phyloP scores from a whole-genome alignment of 2,888 invertebrate species.

The Ectemnius cavifrons region DNA sequence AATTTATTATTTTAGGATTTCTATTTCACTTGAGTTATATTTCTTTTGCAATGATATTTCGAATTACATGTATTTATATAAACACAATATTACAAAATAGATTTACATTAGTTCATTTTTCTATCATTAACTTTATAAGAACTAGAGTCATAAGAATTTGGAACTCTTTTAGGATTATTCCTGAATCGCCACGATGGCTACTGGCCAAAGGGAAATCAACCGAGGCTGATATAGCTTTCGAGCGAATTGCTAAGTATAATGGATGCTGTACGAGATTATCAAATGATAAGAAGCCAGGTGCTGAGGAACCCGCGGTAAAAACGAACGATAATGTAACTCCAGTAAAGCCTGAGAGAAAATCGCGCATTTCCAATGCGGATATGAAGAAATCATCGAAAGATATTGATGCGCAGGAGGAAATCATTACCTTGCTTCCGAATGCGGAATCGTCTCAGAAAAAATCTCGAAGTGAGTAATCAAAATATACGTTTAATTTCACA shows the following conservation, averaged over 20 bases:
- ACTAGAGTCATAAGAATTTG: no score
- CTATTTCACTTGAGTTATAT: no score
- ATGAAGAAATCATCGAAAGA: slow-evolving; percentile 49
- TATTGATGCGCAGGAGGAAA: slow-evolving; percentile 55
- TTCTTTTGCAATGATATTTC: no score
- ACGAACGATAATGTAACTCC: slow-evolving; percentile 52
- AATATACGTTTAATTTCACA: neutral
- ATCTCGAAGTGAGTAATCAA: slow-evolving; percentile 40
- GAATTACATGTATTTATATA: no score
- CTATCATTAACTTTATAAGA: no score
- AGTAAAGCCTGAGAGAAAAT: slow-evolving; percentile 65
- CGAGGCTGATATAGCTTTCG: slow-evolving; percentile 72
- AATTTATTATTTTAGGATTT: slow-evolving; percentile 24
- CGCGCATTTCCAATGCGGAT: slow-evolving; percentile 55
- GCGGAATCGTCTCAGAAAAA: slow-evolving; percentile 36
- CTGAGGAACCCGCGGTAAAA: slow-evolving; percentile 31
- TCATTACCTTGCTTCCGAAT: slow-evolving; percentile 60
- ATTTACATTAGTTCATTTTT: no score
- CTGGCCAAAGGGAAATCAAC: slow-evolving; percentile 69
- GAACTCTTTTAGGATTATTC: slow-evolving; percentile 70
- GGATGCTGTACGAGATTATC: slow-evolving; percentile 59
- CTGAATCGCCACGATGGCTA: slow-evolving; percentile 77
- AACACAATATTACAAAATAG: no score
- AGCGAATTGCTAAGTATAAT: slow-evolving; percentile 72
- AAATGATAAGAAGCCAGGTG: neutral